Base-by-base conservation (phyloP, 2,113 vertebrate species). In the Dromas ardeola region DNA sequence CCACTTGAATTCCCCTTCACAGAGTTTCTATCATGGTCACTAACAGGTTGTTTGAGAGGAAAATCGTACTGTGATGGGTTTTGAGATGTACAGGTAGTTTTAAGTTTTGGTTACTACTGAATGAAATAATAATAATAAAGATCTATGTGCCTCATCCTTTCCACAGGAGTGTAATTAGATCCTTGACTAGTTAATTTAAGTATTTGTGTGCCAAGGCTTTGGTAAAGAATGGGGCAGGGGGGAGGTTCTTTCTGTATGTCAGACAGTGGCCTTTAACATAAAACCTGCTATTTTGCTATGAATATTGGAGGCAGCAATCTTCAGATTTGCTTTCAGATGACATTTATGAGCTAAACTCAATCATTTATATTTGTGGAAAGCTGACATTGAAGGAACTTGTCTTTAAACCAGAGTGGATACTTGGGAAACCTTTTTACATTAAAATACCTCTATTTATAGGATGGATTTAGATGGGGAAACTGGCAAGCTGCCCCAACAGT, bases 311-410 rank as follows among this genome's bases (percentile, higher is more conserved):
- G 42, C 53, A 63, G 45, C 23, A 76, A 63, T 50, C 55, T 89
- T 92, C 79, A 85, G 63, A 93, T 90, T 94, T 86, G 45, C 65
- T 96, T 94, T 81, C 70, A 87, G 90, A 42, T 90, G 65, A 61
- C 88, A 91, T 96, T 96, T 93, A 90, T 90, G 69, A 91, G 56
- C 67, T 78, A 56, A 86, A 74, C 29, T 90, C 76, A 67, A 91
- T 93, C 83, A 86, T 25, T 93, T 71, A 55, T 93, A 85, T 92
- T 93, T 96, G 25, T 69, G 25, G 59, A 69, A 84, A 95, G 36
- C 43, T 92, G 74, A 85, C 42, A 71, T 13, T 76, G 83, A 96
- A 70, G 27, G 53, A 65, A 90, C 40, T 87, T 83, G 17, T 59
- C 71, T 96, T 95, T 94, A 89, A 89, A 81, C 56, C 23, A 26